These are phyloP conservation scores for Saturnia pavonia DNA, from an alignment of 2,888 invertebrate species.

Conservation along the genomic window DNA sequence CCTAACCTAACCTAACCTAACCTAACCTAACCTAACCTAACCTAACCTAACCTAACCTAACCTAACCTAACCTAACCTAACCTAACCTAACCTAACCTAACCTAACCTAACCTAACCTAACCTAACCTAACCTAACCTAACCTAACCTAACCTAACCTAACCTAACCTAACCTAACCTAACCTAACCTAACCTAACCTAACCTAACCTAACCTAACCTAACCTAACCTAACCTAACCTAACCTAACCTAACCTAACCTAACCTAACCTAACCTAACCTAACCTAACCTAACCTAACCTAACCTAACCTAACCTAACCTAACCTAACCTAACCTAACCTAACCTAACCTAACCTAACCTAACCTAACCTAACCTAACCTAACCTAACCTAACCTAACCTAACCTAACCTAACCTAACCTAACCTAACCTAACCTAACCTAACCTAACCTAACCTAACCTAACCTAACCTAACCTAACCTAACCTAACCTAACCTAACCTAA, in stretches of 20 bases:
- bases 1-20: too few relatives aligned
- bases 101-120: constrained; percentile 29
- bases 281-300: too few relatives aligned
- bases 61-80: too few relatives aligned
- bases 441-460: too few relatives aligned
- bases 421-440: too few relatives aligned
- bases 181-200: too few relatives aligned
- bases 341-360: constrained; percentile 32
- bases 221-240: constrained; percentile 32
- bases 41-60: too few relatives aligned
- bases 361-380: constrained; percentile 33
- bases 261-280: too few relatives aligned
- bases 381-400: constrained; percentile 32
- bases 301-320: constrained; percentile 32
- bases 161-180: too few relatives aligned
- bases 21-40: too few relatives aligned
- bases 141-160: constrained; percentile 31
- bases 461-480: constrained; percentile 31
- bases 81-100: too few relatives aligned
- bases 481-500: constrained; percentile 30
- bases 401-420: constrained; percentile 29
- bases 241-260: constrained; percentile 32
- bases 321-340: constrained; percentile 32
- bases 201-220: too few relatives aligned
- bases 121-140: constrained; percentile 30